Evolutionary conservation across 35 echinoderm and acorn worm species (phyloP), one percentile per base, ranked within the genome.

Genomic region (Diadema setosum): DNA sequence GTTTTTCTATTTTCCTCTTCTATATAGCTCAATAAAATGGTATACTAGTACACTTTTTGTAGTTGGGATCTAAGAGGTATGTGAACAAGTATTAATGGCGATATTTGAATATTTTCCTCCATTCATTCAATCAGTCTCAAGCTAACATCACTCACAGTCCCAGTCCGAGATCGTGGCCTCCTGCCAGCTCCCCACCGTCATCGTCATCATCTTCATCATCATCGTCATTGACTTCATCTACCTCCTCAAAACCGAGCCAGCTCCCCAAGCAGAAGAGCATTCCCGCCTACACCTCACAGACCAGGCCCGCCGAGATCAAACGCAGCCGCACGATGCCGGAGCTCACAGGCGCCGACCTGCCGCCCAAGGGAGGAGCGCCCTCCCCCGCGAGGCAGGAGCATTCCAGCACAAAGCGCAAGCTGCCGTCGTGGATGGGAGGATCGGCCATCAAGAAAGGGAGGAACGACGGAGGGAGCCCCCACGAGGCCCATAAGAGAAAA

Each of bases 381-480:
- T 11, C 7, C n/a, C 36, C 23, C 29, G 15, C 75, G 2, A 82
- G 57, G 42, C 70, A 30, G 44, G 74, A 88, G 45, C 30, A 70
- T 8, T 36, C 55, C 81, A 56, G 37, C 26, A 43, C 15, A 31
- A 90, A 90, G 37, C 80, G 87, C 32, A 90, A 90, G 43, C 32
- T 90, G 3, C 75, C 87, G 15, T 82, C 25, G 52, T 90, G 76
- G 87, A 16, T 90, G 4, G 29, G 87, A 64, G 74, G 57, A 17
- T 69, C 78, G 4, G 52, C 56, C 0, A 41, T 44, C 73, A 90
- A 90, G 78, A 90, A 90, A 65, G 46, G 46, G 26, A 90, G 83
- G 60, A 23, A 3, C 16, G 78, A 59, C 16, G 58, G 21, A 4
- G 63, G 63, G 26, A 67, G 25, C 17, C 63, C 30, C 9, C 27